Evolutionary conservation across 2,797 vertebrate species (phyloP).

Genomic region (Esox masquinongy): DNA sequence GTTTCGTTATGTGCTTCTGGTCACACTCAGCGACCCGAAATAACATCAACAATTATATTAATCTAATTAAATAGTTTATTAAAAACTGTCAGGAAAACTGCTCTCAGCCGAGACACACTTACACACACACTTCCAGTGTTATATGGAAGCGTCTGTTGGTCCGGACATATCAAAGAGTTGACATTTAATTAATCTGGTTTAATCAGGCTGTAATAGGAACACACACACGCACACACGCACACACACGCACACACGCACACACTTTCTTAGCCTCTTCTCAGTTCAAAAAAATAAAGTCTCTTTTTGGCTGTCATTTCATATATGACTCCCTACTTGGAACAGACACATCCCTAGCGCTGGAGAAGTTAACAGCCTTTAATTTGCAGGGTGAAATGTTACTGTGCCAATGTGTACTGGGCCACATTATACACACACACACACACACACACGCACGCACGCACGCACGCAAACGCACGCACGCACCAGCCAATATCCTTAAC

Average conservation of each 20-base stretch:
- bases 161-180: conserved; percentile 6
- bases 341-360: background rate
- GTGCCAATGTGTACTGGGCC: too few species aligned
- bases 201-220: conserved; percentile 10
- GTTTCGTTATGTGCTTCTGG: too few species aligned
- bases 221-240: background rate
- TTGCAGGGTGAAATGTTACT: background rate
- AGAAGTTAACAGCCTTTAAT: background rate
- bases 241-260: background rate
- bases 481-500: too few species aligned
- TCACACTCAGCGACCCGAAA: too few species aligned
- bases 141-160: background rate
- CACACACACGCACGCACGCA: too few species aligned
- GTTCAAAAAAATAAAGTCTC: too few species aligned
- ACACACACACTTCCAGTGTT: background rate
- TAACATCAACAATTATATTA: too few species aligned
- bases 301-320: background rate
- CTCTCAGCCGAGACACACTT: background rate
- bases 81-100: too few species aligned
- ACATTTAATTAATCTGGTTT: conserved; percentile 6
- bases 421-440: too few species aligned
- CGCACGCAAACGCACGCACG: too few species aligned
- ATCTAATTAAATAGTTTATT: too few species aligned
- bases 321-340: background rate
- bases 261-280: background rate